phyloP scores from a whole-genome alignment of 2,888 invertebrate genomes.

The Netelia virgata region DNA sequence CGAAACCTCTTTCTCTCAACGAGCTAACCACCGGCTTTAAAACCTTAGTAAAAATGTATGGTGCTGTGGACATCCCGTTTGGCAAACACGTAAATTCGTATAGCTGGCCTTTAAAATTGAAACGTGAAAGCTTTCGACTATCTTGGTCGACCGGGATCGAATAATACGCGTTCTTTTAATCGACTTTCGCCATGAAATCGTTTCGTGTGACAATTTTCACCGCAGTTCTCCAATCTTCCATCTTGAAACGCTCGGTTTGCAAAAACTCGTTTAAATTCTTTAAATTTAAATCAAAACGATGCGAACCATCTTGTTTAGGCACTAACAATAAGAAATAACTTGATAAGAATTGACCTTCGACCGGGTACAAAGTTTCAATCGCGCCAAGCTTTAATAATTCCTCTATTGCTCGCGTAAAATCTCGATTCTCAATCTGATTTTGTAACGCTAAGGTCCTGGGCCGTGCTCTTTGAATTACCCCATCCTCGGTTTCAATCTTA shows the following conservation, averaged over 20 bases:
- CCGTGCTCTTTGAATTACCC: slow-evolving; percentile 17
- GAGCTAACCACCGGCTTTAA: slow-evolving; percentile 49
- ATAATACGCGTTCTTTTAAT: slow-evolving; percentile 67
- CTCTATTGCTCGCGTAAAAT: slow-evolving; percentile 31
- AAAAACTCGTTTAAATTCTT: slow-evolving; percentile 59
- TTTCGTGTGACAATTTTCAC: slow-evolving; percentile 52
- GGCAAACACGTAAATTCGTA: slow-evolving; percentile 74
- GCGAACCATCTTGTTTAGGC: background rate
- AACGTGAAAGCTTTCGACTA: slow-evolving; percentile 72
- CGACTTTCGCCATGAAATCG: slow-evolving; percentile 67
- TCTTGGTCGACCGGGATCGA: slow-evolving; percentile 68
- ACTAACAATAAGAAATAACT: slow-evolving; percentile 65
- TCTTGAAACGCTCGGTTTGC: slow-evolving; percentile 65
- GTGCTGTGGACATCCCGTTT: slow-evolving; percentile 73
- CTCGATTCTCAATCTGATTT: background rate
- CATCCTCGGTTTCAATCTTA: slow-evolving; percentile 26
- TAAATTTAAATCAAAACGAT: slow-evolving; percentile 61
- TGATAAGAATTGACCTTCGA: slow-evolving; percentile 56
- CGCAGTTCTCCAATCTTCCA: slow-evolving; percentile 66
- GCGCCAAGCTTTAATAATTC: slow-evolving; percentile 46
- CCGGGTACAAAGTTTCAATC: slow-evolving; percentile 32
- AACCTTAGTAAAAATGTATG: slow-evolving; percentile 74
- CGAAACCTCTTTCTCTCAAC: slow-evolving; percentile 33
- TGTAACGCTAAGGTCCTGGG: background rate
- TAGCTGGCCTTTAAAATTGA: slow-evolving; percentile 65